Evolutionary conservation across 2,888 invertebrate genomes (phyloP), one percentile per base, ranked within the genome.

Genomic region (Caenorhabditis zanzibari): DNA sequence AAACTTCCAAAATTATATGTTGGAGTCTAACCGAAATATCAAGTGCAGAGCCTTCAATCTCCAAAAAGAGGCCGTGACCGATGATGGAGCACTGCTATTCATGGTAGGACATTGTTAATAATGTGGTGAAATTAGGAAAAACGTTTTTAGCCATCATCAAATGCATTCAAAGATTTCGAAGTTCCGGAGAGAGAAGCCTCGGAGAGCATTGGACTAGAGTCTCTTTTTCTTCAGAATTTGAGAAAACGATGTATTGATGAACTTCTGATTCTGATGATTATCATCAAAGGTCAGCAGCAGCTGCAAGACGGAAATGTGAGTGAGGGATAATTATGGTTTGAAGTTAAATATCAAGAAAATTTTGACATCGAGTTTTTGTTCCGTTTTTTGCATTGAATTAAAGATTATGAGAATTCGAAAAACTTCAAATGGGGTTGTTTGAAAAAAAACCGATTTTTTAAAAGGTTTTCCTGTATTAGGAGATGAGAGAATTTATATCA

Each of bases 301-400:
- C 16, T 82, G 1, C 61, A 73, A 24, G 61, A 73, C 28, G 82
- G 82, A 69, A 82, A 82, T 74, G 82, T 82, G 35, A 63, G 75
- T 47, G 10, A 3, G 14, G 14, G 35, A 52, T 24, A 14, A n/a
- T 61, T 63, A 35, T 28, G 12, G 38, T 38, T 47, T 44, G n/a
- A 44, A 44, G 16, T 44, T 49, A 61, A 5, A 32, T n/a, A n/a
- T n/a, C n/a, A n/a, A n/a, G n/a, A n/a, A n/a, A n/a, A n/a, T n/a
- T n/a, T n/a, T n/a, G n/a, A n/a, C n/a, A n/a, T n/a, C n/a, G n/a
- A n/a, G n/a, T n/a, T n/a, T n/a, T n/a, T n/a, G n/a, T n/a, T n/a
- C n/a, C n/a, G n/a, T n/a, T n/a, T n/a, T n/a, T n/a, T n/a, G n/a
- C n/a, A n/a, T n/a, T n/a, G n/a, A n/a, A n/a, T n/a, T n/a, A n/a